Conservation (phyloP, 2,888 invertebrate genomes). For the Pollenia angustigena region DNA sequence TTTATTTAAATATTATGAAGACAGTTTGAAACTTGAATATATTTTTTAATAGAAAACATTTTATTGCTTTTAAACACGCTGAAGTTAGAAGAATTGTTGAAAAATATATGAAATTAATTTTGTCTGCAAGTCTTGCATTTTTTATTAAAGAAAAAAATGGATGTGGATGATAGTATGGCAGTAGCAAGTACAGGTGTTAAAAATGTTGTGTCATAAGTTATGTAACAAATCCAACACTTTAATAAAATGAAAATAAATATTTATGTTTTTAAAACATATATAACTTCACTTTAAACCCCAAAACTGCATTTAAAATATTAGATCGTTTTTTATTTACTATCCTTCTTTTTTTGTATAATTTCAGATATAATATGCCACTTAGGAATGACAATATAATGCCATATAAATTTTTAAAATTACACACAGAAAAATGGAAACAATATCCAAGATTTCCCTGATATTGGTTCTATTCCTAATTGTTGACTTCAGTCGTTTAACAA, state of each 20-base stretch:
- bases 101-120: not conserved
- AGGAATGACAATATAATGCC: conserved; percentile 81
- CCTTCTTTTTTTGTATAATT: conserved; percentile 37
- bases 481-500: conserved; percentile 66
- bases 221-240: no score
- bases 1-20: no score
- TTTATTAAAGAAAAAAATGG: not conserved
- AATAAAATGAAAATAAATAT: not conserved
- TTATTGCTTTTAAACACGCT: not conserved
- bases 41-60: not conserved
- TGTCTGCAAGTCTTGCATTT: not conserved
- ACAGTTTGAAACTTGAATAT: not conserved
- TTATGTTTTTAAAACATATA: not conserved
- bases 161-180: no score
- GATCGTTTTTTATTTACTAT: not conserved
- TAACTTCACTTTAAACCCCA: not conserved
- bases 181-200: no score
- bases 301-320: not conserved
- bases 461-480: conserved; percentile 78
- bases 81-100: not conserved
- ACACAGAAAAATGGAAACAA: conserved; percentile 83
- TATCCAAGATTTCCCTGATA: conserved; percentile 84
- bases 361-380: conserved; percentile 82
- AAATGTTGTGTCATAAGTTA: no score
- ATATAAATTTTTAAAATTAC: conserved; percentile 81